phyloP scores from a whole-genome alignment of 2,797 vertebrate species.

The Phrynocephalus guinanensis region DNA sequence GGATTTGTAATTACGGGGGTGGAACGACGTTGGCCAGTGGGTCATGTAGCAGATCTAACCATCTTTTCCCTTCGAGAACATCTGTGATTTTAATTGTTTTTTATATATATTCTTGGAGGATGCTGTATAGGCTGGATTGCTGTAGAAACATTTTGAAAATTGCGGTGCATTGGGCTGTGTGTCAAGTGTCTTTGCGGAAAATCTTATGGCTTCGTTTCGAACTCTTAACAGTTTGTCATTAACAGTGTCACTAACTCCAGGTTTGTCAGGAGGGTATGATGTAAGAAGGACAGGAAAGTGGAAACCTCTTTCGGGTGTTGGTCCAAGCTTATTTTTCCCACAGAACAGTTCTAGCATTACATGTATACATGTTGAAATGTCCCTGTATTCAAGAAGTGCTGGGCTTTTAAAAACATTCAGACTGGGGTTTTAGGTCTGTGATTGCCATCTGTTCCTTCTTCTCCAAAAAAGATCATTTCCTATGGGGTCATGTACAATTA shows the following conservation, averaged over 20 bases:
- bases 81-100: constrained; percentile 40
- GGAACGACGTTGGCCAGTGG: constrained; percentile 16
- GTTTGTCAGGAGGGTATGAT: background rate
- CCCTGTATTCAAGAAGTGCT: too few relatives aligned
- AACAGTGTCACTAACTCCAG: constrained; percentile 4
- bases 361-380: background rate
- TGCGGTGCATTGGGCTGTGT: background rate
- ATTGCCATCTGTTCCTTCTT: too few relatives aligned
- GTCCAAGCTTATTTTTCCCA: background rate
- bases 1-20: constrained; percentile 31
- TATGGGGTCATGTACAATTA: too few relatives aligned
- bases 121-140: constrained; percentile 22
- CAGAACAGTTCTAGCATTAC: background rate
- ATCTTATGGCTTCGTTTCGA: constrained; percentile 26
- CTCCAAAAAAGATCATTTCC: too few relatives aligned
- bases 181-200: constrained; percentile 44
- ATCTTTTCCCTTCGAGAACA: background rate
- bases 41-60: constrained; percentile 4
- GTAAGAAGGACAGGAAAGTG: background rate
- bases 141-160: constrained; percentile 17
- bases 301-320: background rate
- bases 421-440: too few relatives aligned
- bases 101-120: constrained; percentile 12
- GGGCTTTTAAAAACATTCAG: too few relatives aligned
- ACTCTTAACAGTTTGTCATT: background rate